Evolutionary conservation across 2,113 vertebrate species (phyloP).

Genomic region (Tringa solitaria): DNA sequence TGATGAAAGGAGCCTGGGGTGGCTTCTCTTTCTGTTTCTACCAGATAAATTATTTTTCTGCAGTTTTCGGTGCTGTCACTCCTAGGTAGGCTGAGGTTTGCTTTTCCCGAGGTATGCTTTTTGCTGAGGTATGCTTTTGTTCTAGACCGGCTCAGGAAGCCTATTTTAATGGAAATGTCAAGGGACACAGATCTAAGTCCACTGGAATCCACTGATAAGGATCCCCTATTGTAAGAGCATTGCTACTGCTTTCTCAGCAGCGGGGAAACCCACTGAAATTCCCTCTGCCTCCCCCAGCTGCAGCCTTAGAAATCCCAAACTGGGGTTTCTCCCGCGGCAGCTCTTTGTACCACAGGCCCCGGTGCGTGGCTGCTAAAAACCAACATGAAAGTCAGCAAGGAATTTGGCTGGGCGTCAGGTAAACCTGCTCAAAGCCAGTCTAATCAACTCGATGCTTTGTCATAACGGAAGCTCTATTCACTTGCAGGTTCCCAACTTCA

Average conservation of each 20-base stretch:
- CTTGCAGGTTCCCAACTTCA: background rate
- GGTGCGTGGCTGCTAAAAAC: background rate
- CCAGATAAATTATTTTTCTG: background rate
- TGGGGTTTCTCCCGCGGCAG: background rate
- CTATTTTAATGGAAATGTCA: background rate
- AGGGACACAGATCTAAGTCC: background rate
- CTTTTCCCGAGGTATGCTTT: background rate
- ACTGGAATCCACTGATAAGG: conserved; percentile 50
- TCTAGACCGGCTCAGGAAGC: background rate
- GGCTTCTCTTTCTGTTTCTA: background rate
- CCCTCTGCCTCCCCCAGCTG: background rate
- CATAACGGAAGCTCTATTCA: background rate
- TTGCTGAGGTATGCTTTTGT: conserved; percentile 3
- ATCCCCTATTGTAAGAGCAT: background rate
- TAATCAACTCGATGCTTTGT: background rate
- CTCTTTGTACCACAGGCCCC: background rate
- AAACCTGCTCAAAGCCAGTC: background rate
- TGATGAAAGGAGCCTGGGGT: background rate
- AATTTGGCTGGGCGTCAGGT: background rate
- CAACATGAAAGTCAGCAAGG: background rate
- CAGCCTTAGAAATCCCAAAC: background rate
- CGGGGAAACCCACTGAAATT: conserved; percentile 28
- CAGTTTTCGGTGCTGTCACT: background rate
- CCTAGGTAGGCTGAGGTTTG: background rate
- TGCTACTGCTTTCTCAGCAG: background rate